phyloP scores from a whole-genome alignment of 2,113 vertebrate species.

The Ceyx margarethae region DNA sequence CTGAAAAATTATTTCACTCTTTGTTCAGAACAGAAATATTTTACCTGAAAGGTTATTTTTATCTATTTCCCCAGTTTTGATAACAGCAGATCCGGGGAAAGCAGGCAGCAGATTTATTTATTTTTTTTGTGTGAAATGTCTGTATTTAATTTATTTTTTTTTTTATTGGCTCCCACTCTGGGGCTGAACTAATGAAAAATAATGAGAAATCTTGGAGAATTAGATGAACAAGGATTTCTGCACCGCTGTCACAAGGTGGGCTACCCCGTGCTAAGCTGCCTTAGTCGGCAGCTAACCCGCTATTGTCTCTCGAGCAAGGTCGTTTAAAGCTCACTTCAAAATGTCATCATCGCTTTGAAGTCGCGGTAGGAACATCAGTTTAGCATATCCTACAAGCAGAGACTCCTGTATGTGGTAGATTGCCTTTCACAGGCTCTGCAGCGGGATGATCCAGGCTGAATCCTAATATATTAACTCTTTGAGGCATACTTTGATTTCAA shows the following conservation, averaged over 20 bases:
- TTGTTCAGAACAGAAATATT: background rate
- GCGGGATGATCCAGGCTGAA: slow-evolving; percentile 29
- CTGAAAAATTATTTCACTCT: background rate
- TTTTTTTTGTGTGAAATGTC: background rate
- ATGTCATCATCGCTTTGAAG: slow-evolving; percentile 26
- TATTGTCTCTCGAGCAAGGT: slow-evolving; percentile 38
- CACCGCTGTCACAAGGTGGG: background rate
- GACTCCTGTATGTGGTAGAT: slow-evolving; percentile 57
- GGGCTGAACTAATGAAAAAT: slow-evolving; percentile 11
- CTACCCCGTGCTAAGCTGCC: background rate
- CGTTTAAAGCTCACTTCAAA: slow-evolving; percentile 43
- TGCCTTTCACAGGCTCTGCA: slow-evolving; percentile 41
- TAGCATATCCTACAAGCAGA: slow-evolving; percentile 48
- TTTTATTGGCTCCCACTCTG: background rate
- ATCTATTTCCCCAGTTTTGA: background rate
- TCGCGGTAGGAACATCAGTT: slow-evolving; percentile 46
- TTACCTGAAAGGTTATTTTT: background rate
- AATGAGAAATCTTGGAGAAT: slow-evolving; percentile 18
- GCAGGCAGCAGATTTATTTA: background rate
- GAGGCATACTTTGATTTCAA: background rate
- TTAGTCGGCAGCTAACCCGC: background rate
- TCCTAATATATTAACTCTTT: slow-evolving; percentile 39
- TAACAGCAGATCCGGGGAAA: background rate
- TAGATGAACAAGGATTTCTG: background rate
- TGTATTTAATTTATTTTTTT: background rate